Conservation (phyloP, 1,140 invertebrate genomes). For the Hyphantria cunea region DNA sequence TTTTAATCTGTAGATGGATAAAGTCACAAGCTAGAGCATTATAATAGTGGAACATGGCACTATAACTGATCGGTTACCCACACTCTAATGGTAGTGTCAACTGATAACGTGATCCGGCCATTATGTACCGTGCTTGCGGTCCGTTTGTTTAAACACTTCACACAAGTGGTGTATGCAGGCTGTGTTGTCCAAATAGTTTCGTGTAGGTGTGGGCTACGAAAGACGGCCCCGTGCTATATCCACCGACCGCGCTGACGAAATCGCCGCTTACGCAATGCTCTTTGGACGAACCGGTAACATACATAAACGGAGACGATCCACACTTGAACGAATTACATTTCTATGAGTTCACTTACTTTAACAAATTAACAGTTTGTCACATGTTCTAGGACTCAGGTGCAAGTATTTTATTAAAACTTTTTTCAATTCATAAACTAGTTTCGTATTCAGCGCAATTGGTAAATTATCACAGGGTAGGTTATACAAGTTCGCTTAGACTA, state of each 20-base stretch:
- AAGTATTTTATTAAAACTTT: no score
- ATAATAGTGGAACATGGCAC: constrained; percentile 33
- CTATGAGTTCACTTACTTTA: constrained; percentile 24
- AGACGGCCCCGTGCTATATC: constrained; percentile 77
- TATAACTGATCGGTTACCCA: constrained; percentile 28
- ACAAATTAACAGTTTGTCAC: no score
- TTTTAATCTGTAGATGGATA: no score
- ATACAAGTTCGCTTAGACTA: no score
- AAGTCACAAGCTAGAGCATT: neutral
- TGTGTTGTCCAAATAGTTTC: constrained; percentile 57
- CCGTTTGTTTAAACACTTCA: constrained; percentile 62
- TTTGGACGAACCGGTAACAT: constrained; percentile 62
- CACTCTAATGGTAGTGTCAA: constrained; percentile 38
- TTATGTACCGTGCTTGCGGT: constrained; percentile 39
- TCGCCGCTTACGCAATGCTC: constrained; percentile 61
- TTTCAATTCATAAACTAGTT: no score
- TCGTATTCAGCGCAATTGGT: no score
- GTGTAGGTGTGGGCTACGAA: constrained; percentile 67
- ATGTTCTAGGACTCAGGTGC: no score
- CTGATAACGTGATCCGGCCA: constrained; percentile 44
- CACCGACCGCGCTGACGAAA: constrained; percentile 68
- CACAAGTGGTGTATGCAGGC: constrained; percentile 53
- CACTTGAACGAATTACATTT: constrained; percentile 41
- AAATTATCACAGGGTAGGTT: no score
- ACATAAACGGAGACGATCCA: constrained; percentile 43